Evolutionary conservation across 2,113 vertebrate genomes (phyloP).

Genomic region (Sorex fumeus): DNA sequence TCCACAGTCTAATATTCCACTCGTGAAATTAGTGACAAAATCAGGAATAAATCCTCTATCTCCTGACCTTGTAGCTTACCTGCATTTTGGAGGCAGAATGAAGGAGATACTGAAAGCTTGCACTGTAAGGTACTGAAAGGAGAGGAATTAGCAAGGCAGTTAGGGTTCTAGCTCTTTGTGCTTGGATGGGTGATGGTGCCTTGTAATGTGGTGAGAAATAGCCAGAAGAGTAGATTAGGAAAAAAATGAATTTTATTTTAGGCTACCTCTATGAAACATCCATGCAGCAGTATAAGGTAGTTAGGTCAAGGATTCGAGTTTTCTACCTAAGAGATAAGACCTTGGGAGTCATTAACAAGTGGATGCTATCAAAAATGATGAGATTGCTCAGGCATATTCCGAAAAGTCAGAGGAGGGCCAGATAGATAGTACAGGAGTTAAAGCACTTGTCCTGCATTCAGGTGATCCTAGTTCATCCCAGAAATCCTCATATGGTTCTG

Average conservation of each 20-base stretch:
- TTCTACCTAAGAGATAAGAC: slow-evolving; percentile 16
- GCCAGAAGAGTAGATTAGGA: slow-evolving; percentile 18
- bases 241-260: slow-evolving; percentile 54
- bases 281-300: not conserved
- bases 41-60: slow-evolving; percentile 31
- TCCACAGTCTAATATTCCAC: slow-evolving; percentile 29
- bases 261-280: not conserved
- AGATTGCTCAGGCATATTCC: slow-evolving; percentile 29
- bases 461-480: not conserved
- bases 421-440: not conserved
- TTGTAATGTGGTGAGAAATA: slow-evolving; percentile 42
- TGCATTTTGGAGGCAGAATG: slow-evolving; percentile 51
- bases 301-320: slow-evolving; percentile 31
- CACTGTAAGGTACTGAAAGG: slow-evolving; percentile 40
- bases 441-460: not conserved
- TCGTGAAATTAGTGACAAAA: slow-evolving; percentile 30
- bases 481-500: not conserved
- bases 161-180: not conserved
- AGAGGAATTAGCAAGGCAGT: not conserved
- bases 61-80: slow-evolving; percentile 38
- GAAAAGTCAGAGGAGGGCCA: slow-evolving; percentile 31
- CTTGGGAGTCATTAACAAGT: slow-evolving; percentile 27
- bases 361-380: slow-evolving; percentile 29
- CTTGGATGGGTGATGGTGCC: not conserved
- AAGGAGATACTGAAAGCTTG: slow-evolving; percentile 37